Evolutionary conservation across 2,888 invertebrate species (phyloP).

Genomic region (Chrysolina haemoptera): DNA sequence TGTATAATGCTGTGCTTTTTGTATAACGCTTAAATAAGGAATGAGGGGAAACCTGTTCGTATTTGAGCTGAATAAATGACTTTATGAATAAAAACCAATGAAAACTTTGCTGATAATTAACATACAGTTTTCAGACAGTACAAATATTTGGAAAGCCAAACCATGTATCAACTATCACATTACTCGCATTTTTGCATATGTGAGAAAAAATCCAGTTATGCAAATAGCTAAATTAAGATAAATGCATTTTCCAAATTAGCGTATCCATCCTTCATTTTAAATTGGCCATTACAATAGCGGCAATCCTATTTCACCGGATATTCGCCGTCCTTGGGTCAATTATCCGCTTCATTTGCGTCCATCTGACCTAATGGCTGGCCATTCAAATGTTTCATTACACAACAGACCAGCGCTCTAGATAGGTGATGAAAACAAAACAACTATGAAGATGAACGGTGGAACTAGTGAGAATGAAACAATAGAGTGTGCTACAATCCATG

Average conservation of each 20-base stretch:
- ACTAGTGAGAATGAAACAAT: not conserved
- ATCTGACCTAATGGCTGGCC: constrained; percentile 6
- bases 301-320: constrained; percentile 42
- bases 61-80: too few species aligned
- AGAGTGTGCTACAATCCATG: not conserved
- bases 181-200: not conserved
- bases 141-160: not conserved
- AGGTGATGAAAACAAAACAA: constrained; percentile 6
- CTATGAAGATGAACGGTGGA: not conserved
- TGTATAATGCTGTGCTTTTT: too few species aligned
- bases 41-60: too few species aligned
- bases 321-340: constrained; percentile 38
- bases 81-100: too few species aligned
- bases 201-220: constrained; percentile 28
- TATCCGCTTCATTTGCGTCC: constrained; percentile 43
- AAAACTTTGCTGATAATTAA: not conserved
- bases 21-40: too few species aligned
- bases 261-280: constrained; percentile 43
- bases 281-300: constrained; percentile 44
- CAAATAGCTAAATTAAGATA: constrained; percentile 31
- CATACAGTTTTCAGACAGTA: not conserved
- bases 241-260: constrained; percentile 46
- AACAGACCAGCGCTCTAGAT: not conserved
- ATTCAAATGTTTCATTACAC: constrained; percentile 12
- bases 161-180: not conserved